Conservation (phyloP, 2,888 invertebrate genomes). For the Aplocera efformata region DNA sequence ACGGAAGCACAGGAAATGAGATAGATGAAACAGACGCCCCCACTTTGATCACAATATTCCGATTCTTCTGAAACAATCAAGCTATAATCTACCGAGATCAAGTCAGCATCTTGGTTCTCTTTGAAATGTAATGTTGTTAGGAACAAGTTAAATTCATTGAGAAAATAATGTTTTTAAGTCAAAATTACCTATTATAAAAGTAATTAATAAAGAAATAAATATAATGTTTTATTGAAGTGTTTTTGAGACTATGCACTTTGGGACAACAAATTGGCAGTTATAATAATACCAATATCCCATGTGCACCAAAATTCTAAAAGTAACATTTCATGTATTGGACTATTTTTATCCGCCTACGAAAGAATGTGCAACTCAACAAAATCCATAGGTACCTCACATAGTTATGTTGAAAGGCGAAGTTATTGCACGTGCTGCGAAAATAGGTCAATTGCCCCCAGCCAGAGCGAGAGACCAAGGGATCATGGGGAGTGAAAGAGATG, state of each 20-base stretch:
- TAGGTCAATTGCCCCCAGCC: constrained; percentile 76
- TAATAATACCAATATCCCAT: too few relatives aligned
- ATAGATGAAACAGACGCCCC: constrained; percentile 20
- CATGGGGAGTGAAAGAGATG: constrained; percentile 54
- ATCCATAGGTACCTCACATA: constrained; percentile 47
- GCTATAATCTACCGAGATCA: constrained; percentile 19
- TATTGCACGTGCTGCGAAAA: constrained; percentile 74
- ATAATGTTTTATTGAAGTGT: too few relatives aligned
- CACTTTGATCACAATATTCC: constrained; percentile 21
- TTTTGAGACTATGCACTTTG: too few relatives aligned
- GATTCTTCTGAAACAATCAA: constrained; percentile 15
- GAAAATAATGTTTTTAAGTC: background rate
- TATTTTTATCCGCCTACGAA: constrained; percentile 22
- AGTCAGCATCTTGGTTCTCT: constrained; percentile 7
- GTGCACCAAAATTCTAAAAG: too few relatives aligned
- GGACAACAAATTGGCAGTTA: too few relatives aligned
- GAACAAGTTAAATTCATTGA: constrained; percentile 7
- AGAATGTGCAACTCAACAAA: constrained; percentile 60
- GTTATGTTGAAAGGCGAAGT: constrained; percentile 60
- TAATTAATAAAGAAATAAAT: too few relatives aligned
- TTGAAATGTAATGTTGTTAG: constrained; percentile 10
- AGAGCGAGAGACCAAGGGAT: constrained; percentile 52
- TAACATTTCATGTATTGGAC: too few relatives aligned
- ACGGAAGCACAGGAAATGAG: constrained; percentile 22
- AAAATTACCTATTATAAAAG: too few relatives aligned